A percentile compares a stretch with the other conserved stretches of the same genome.
phyloP scores from a whole-genome alignment of 1,140 invertebrate species.

The Ceratina australensis region DNA sequence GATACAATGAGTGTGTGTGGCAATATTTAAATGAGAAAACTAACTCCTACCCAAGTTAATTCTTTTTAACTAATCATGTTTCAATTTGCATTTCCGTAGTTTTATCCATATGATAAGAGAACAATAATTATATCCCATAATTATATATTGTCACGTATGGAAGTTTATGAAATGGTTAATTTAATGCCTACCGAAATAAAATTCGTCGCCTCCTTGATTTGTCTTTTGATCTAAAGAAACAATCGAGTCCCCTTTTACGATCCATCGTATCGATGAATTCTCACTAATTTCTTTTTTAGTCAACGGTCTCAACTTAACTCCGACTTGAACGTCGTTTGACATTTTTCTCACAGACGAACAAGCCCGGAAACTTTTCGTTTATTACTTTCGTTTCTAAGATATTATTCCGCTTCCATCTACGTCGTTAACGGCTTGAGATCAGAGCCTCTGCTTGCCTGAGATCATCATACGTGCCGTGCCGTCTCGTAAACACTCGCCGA shows the following conservation, averaged over 20 bases:
- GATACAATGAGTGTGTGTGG: no score
- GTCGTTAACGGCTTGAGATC: not conserved
- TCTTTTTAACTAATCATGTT: no score
- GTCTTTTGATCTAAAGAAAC: constrained; percentile 79
- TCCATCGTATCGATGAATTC: constrained; percentile 82
- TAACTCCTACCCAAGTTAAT: no score
- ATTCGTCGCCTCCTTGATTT: constrained; percentile 70
- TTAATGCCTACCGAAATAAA: constrained; percentile 76
- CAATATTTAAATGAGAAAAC: no score
- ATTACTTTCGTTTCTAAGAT: constrained; percentile 2
- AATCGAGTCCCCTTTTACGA: constrained; percentile 81
- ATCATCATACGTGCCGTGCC: constrained; percentile 2
- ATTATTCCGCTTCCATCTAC: not conserved
- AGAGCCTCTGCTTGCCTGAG: no score
- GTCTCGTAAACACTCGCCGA: not conserved
- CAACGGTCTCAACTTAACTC: constrained; percentile 86
- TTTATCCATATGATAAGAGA: no score
- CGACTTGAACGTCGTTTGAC: constrained; percentile 85
- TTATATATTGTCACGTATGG: not conserved
- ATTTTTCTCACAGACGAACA: constrained; percentile 62
- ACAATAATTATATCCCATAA: not conserved
- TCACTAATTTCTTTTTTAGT: constrained; percentile 83
- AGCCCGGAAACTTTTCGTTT: not conserved
- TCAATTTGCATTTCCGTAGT: no score
- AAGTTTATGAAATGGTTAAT: not conserved